phyloP scores from a whole-genome alignment of 2,888 invertebrate genomes.

The Achlya flavicornis region DNA sequence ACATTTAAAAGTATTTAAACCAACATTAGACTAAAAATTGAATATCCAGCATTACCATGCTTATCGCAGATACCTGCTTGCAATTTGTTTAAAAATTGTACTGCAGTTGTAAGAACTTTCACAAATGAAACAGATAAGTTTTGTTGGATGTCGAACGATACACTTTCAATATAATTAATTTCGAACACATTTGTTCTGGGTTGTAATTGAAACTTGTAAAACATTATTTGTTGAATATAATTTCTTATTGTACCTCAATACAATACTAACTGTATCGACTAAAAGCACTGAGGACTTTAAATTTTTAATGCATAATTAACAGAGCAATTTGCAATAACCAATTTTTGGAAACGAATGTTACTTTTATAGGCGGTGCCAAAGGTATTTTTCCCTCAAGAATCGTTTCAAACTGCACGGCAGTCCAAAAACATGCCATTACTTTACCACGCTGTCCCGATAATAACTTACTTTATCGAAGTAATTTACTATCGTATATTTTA shows the following conservation, averaged over 20 bases:
- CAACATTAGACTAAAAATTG: neutral
- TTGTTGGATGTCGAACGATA: neutral
- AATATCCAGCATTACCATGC: neutral
- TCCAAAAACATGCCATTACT: neutral
- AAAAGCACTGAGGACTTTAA: neutral
- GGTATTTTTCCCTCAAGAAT: neutral
- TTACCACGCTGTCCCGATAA: neutral
- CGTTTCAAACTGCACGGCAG: neutral
- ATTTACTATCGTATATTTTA: slow-evolving; percentile 7
- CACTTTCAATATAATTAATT: neutral
- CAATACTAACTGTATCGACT: too few species aligned
- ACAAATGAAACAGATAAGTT: slow-evolving; percentile 1
- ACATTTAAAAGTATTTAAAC: neutral
- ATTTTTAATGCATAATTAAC: neutral
- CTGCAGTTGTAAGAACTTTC: neutral
- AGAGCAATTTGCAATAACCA: neutral
- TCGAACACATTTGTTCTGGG: neutral
- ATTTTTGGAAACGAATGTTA: too few species aligned
- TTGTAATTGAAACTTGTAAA: neutral
- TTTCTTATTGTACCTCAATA: neutral
- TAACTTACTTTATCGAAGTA: slow-evolving; percentile 1
- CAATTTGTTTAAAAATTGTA: neutral
- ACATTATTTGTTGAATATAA: neutral
- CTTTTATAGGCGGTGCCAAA: too few species aligned
- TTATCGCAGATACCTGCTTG: neutral